Evolutionary conservation across 1,140 invertebrate species (phyloP).

Genomic region (Lamellibrachia luymesi): DNA sequence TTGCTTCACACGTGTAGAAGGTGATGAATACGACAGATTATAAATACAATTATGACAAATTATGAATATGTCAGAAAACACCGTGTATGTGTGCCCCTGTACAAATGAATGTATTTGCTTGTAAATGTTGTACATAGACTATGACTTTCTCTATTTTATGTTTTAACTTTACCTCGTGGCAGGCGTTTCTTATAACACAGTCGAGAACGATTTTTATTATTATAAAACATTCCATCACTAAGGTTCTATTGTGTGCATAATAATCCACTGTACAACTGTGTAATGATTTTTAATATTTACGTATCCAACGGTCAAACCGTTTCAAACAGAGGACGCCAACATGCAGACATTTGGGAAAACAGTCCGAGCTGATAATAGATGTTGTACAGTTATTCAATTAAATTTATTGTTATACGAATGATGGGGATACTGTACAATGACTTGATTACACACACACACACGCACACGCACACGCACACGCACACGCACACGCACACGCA

Average conservation of each 20-base stretch:
- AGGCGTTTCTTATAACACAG: background rate
- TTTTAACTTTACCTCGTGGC: background rate
- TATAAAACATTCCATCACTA: background rate
- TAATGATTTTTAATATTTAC: background rate
- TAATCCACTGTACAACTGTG: background rate
- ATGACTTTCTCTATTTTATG: background rate
- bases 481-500: too few species aligned
- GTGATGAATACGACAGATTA: too few species aligned
- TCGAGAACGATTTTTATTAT: background rate
- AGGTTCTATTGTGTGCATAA: background rate
- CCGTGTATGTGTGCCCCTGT: background rate
- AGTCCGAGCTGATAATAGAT: background rate
- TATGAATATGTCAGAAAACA: background rate
- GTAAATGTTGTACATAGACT: background rate
- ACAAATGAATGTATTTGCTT: background rate
- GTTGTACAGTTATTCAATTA: background rate
- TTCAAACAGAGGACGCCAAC: background rate
- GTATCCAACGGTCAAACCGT: background rate
- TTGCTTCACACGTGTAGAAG: background rate
- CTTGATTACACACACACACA: background rate
- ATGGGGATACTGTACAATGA: background rate
- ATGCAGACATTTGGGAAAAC: background rate
- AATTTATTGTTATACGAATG: background rate
- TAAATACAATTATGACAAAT: too few species aligned
- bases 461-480: too few species aligned